A percentile compares a stretch with the other conserved stretches of the same genome.
These are phyloP conservation scores for Cephus nigrinus DNA, from an alignment of 2,888 invertebrate species.

Conservation along the genomic window DNA sequence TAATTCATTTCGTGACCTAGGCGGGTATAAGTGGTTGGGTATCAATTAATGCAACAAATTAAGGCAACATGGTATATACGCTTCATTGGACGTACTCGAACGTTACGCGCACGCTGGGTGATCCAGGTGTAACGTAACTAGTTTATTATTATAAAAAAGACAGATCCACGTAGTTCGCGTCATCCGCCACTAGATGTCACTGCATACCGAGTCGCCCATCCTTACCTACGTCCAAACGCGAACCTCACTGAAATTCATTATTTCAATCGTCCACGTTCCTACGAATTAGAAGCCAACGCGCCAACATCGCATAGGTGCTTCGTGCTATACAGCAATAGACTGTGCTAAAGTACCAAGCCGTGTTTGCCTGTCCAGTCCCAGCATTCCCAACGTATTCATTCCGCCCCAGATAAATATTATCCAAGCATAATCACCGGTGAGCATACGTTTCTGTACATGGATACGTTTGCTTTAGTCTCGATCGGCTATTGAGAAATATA, in stretches of 20 bases:
- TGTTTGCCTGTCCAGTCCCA: not conserved
- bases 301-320: not conserved
- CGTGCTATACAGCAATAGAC: not conserved
- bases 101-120: conserved; percentile 11
- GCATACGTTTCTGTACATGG: conserved; percentile 8
- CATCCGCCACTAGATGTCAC: not conserved
- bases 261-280: conserved; percentile 2
- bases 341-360: conserved; percentile 12
- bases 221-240: not conserved
- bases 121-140: not conserved
- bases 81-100: conserved; percentile 50
- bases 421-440: conserved; percentile 15
- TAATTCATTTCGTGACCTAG: not conserved
- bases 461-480: conserved; percentile 9
- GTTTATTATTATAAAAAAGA: not conserved
- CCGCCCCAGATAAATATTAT: conserved; percentile 22
- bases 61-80: conserved; percentile 48
- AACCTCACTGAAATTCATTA: not conserved
- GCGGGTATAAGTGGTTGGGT: conserved; percentile 12
- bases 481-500: conserved; percentile 23
- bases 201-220: not conserved
- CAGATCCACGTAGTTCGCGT: not conserved
- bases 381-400: conserved; percentile 8
- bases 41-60: conserved; percentile 53
- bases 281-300: conserved; percentile 1